Evolutionary conservation across 2,113 vertebrate genomes (phyloP).

Genomic region (Hemiprocne comata): DNA sequence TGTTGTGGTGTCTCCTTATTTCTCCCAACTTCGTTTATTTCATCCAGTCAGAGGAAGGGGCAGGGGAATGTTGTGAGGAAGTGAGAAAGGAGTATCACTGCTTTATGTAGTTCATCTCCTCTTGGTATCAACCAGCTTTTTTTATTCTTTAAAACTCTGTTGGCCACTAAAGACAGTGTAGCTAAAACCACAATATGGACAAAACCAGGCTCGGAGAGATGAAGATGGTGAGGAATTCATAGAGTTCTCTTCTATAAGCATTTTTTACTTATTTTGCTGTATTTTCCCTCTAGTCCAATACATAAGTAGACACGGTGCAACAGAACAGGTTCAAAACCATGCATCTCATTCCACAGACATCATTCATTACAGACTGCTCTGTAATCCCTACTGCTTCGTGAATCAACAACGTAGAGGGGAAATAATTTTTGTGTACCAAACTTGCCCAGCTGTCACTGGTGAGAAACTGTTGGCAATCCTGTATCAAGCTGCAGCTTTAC

Average conservation of each 20-base stretch:
- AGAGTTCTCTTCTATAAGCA: neutral
- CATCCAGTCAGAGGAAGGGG: neutral
- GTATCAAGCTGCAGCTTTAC: neutral
- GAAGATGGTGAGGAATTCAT: neutral
- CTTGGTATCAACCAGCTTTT: neutral
- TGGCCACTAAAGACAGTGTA: neutral
- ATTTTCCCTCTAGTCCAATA: neutral
- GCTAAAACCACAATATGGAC: neutral
- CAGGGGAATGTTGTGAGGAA: neutral
- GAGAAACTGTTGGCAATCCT: neutral
- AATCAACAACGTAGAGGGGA: neutral
- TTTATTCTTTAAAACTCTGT: neutral
- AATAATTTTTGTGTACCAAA: neutral
- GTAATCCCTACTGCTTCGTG: neutral
- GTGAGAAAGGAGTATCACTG: neutral
- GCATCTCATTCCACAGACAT: neutral
- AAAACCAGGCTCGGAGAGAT: neutral
- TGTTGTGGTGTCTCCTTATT: neutral
- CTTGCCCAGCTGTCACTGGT: neutral
- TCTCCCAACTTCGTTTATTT: neutral
- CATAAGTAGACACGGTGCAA: neutral
- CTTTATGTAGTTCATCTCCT: neutral
- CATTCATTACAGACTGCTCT: no score
- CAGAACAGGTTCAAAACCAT: neutral
- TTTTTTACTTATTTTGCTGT: neutral